Conservation (phyloP, 2,888 invertebrate species). For the Pristionchus arcanus region DNA sequence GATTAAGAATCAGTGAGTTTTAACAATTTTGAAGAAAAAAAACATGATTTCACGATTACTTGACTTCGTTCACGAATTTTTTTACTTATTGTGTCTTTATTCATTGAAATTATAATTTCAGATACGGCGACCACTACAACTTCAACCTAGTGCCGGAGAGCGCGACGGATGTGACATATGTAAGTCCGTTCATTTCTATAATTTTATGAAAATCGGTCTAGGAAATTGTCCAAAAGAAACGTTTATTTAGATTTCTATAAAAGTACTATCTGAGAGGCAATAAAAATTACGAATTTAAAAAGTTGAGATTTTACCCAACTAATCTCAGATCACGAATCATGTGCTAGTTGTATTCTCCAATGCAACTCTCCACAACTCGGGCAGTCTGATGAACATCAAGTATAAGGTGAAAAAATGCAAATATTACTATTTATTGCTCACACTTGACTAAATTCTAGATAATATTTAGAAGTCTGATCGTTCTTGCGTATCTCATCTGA, state of each 20-base stretch:
- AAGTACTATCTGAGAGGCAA: too few species aligned
- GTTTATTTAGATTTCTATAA: background rate
- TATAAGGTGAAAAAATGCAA: background rate
- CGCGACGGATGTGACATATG: background rate
- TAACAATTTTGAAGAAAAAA: background rate
- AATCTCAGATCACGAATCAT: background rate
- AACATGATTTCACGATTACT: background rate
- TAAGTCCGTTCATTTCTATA: background rate
- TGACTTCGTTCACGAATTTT: too few species aligned
- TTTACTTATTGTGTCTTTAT: background rate
- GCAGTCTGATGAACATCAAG: background rate
- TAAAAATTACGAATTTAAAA: background rate
- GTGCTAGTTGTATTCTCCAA: background rate
- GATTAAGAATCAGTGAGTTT: conserved; percentile 64
- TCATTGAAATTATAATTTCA: background rate
- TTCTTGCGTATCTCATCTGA: too few species aligned
- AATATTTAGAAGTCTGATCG: too few species aligned
- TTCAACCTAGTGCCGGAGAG: background rate
- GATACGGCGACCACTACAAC: conserved; percentile 9
- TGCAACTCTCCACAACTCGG: background rate
- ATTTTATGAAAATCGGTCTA: too few species aligned
- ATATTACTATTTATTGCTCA: too few species aligned
- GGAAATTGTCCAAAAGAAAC: too few species aligned
- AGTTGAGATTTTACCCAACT: too few species aligned
- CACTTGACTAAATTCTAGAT: too few species aligned